Percentiles rank a stretch among this genome's conserved stretches.
phyloP scores from a whole-genome alignment of 2,888 invertebrate genomes.

The Resseliella maxima region DNA sequence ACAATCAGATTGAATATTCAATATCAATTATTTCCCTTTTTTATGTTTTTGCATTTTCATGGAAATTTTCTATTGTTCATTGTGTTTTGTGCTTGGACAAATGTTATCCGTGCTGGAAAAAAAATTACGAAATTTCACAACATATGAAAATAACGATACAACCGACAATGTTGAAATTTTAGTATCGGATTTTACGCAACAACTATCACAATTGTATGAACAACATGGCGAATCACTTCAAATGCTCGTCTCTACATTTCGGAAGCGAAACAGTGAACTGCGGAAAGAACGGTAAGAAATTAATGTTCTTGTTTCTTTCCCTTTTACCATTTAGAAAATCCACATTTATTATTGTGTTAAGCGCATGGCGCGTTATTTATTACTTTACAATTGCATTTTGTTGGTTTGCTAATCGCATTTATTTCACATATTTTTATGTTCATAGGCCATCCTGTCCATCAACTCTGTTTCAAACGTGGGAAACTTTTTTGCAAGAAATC shows the following conservation, averaged over 20 bases:
- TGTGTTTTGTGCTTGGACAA: neutral
- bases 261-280: conserved; percentile 86
- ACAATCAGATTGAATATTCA: neutral
- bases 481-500: conserved; percentile 88
- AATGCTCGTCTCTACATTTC: conserved; percentile 85
- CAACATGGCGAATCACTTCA: conserved; percentile 89
- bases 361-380: neutral
- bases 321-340: too few species aligned
- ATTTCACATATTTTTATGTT: too few species aligned
- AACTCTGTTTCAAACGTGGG: conserved; percentile 90
- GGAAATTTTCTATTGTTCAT: neutral
- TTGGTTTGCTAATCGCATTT: neutral
- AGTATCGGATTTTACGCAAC: conserved; percentile 93
- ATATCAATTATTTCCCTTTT: neutral
- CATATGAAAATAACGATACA: neutral
- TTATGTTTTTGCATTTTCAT: neutral
- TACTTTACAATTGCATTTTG: neutral
- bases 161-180: conserved; percentile 64
- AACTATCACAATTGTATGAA: conserved; percentile 88
- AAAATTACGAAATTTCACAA: neutral
- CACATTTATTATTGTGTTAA: neutral
- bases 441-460: conserved; percentile 81
- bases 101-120: neutral
- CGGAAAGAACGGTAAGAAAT: conserved; percentile 81
- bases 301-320: too few species aligned